These are phyloP conservation scores for Apantesis nais DNA, from an alignment of 2,888 invertebrate species.

Conservation along the genomic window DNA sequence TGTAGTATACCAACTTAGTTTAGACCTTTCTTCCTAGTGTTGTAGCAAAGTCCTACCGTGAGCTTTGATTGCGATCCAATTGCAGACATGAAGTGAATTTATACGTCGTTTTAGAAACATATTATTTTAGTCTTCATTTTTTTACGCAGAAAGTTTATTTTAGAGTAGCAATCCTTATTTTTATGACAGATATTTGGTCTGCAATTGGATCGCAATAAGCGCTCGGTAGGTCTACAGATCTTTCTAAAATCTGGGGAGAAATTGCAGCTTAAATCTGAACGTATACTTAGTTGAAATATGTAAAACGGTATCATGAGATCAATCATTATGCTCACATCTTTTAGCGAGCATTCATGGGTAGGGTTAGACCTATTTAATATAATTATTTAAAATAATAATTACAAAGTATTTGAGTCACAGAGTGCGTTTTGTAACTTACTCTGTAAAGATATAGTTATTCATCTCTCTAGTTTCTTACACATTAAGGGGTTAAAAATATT, in stretches of 20 bases:
- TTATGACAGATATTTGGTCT: no score
- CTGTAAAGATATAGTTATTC: conserved; percentile 42
- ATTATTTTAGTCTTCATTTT: no score
- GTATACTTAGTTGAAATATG: neutral
- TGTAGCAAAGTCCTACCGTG: neutral
- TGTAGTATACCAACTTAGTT: neutral
- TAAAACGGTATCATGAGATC: neutral
- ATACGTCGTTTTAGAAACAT: no score
- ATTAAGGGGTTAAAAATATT: conserved; percentile 41
- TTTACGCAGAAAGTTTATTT: no score
- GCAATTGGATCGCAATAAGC: no score
- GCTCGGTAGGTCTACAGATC: no score
- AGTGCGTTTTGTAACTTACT: conserved; percentile 28
- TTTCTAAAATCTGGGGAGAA: neutral
- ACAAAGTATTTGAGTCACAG: conserved; percentile 28
- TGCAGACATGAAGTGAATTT: no score
- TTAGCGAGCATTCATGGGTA: neutral
- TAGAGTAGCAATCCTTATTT: no score
- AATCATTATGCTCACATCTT: neutral
- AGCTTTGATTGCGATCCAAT: no score
- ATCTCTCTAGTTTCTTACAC: conserved; percentile 48
- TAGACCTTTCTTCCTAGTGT: neutral
- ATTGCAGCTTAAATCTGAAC: neutral
- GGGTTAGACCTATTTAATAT: neutral
- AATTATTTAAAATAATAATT: no score